A percentile compares a stretch with the other conserved stretches of the same genome.
Evolutionary conservation across 2,888 invertebrate genomes (phyloP).

Genomic region (Drosophila mettleri): DNA sequence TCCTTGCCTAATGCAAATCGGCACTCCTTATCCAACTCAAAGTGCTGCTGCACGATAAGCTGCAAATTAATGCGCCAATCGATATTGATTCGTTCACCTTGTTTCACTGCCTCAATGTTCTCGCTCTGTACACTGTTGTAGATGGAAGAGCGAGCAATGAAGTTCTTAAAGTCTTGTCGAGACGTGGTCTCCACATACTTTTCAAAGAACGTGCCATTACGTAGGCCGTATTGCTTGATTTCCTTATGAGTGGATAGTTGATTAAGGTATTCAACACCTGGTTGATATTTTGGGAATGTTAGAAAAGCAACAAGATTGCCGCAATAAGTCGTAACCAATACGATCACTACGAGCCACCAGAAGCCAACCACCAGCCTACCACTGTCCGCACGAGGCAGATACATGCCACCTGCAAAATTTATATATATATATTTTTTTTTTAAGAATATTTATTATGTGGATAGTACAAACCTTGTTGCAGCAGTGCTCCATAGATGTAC

Average conservation of each 20-base stretch:
- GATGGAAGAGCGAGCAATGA: slow-evolving; percentile 87
- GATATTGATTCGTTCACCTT: slow-evolving; percentile 90
- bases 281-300: slow-evolving; percentile 91
- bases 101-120: slow-evolving; percentile 87
- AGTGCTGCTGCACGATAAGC: slow-evolving; percentile 90
- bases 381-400: slow-evolving; percentile 93
- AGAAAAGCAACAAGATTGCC: slow-evolving; percentile 96
- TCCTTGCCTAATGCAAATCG: slow-evolving; percentile 91
- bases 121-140: slow-evolving; percentile 85
- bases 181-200: slow-evolving; percentile 86
- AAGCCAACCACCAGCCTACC: slow-evolving; percentile 93
- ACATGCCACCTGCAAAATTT: slow-evolving; percentile 90
- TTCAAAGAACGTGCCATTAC: slow-evolving; percentile 91
- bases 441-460: not conserved
- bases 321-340: slow-evolving; percentile 95
- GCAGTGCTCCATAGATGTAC: slow-evolving; percentile 94
- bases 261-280: slow-evolving; percentile 81
- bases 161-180: slow-evolving; percentile 79
- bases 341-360: slow-evolving; percentile 96
- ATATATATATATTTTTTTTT: not conserved
- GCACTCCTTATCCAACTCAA: slow-evolving; percentile 89
- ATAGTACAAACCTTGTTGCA: slow-evolving; percentile 91
- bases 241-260: slow-evolving; percentile 85
- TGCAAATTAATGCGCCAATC: slow-evolving; percentile 93
- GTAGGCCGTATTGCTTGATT: slow-evolving; percentile 91